Evolutionary conservation across 2,797 vertebrate species (phyloP).

Genomic region (Gambusia yucatana): DNA sequence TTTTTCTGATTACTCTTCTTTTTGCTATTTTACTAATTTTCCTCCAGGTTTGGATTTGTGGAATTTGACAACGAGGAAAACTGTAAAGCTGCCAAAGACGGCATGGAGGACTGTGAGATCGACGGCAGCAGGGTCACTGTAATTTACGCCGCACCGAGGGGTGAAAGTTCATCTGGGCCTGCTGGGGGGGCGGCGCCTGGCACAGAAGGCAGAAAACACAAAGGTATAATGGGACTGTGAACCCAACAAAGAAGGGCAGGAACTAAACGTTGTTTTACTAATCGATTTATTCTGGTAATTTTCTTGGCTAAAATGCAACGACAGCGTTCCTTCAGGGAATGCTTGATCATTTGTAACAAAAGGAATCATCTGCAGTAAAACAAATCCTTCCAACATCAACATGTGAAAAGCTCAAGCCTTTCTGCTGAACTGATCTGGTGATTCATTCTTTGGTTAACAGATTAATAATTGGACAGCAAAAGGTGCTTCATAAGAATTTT

Average conservation of each 20-base stretch:
- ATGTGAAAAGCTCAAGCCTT: too few relatives aligned
- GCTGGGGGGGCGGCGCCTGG: conserved; percentile 10
- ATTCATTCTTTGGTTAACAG: too few relatives aligned
- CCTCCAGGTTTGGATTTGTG: conserved; percentile 91
- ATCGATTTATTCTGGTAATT: background rate
- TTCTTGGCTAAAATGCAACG: background rate
- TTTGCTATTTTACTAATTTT: background rate
- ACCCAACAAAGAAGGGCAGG: background rate
- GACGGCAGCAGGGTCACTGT: conserved; percentile 90
- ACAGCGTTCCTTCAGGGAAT: background rate
- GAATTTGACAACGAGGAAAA: conserved; percentile 87
- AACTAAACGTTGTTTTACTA: background rate
- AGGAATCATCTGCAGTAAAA: too few relatives aligned
- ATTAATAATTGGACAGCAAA: too few relatives aligned
- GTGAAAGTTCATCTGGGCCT: conserved; percentile 28
- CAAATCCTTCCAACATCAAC: too few relatives aligned
- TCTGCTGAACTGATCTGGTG: too few relatives aligned
- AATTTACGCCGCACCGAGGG: conserved; percentile 85
- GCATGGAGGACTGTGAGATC: conserved; percentile 91
- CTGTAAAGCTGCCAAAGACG: conserved; percentile 89
- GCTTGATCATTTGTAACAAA: too few relatives aligned
- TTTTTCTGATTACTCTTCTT: background rate
- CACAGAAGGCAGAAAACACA: background rate
- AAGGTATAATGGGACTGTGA: background rate
- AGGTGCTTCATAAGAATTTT: background rate